These are phyloP conservation scores for Oscheius onirici DNA, from an alignment of 2,888 invertebrate genomes.

Conservation along the genomic window DNA sequence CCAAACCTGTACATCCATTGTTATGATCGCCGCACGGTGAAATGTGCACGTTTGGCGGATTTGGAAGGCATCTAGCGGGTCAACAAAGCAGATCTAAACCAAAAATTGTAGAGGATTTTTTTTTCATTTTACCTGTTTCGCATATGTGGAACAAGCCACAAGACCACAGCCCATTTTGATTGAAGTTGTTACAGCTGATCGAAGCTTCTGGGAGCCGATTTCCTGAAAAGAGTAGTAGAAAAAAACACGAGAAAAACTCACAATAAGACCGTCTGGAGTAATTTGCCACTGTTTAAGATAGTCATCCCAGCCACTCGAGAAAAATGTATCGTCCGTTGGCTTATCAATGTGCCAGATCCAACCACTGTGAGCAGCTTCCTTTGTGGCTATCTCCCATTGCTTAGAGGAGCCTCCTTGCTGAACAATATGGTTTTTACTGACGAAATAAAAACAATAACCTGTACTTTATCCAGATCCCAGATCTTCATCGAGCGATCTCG, in stretches of 20 bases:
- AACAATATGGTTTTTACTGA: not conserved
- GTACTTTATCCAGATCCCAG: slow-evolving; percentile 42
- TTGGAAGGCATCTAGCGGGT: not conserved
- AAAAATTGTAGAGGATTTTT: not conserved
- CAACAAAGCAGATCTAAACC: slow-evolving; percentile 13
- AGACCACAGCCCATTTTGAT: slow-evolving; percentile 19
- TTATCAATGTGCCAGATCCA: slow-evolving; percentile 36
- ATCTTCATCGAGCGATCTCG: slow-evolving; percentile 45
- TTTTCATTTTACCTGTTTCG: not conserved
- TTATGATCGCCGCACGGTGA: slow-evolving; percentile 20
- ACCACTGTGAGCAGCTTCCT: slow-evolving; percentile 21
- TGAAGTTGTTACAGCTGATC: slow-evolving; percentile 7
- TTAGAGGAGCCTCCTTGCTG: slow-evolving; percentile 15
- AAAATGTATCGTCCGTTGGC: slow-evolving; percentile 18
- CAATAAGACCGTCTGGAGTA: slow-evolving; percentile 4
- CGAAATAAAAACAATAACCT: too few relatives aligned
- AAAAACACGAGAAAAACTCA: not conserved
- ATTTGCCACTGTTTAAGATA: slow-evolving; percentile 32
- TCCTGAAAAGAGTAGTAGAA: not conserved
- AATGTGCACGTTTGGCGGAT: not conserved
- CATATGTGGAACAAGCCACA: slow-evolving; percentile 21
- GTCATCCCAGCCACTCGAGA: slow-evolving; percentile 33
- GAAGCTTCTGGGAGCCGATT: not conserved
- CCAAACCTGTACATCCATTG: slow-evolving; percentile 14
- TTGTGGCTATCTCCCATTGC: slow-evolving; percentile 6